These are phyloP conservation scores for Galagoides demidoff DNA, from an alignment of 2,797 vertebrate genomes.

Conservation along the genomic window DNA sequence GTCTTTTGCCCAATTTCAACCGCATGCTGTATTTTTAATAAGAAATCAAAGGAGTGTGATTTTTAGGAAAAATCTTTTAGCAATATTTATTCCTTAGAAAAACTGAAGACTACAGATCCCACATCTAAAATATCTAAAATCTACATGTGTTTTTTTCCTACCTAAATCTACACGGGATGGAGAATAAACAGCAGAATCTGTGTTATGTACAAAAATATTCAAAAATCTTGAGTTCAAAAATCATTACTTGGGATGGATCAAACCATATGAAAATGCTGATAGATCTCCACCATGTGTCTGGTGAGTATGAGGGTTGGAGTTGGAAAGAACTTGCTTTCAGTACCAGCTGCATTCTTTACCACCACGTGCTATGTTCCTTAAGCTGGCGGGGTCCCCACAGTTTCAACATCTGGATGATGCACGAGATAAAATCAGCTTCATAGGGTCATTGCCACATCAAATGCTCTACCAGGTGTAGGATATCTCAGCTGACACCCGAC, in stretches of 20 bases:
- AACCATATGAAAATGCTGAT: neutral
- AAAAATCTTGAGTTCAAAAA: slow-evolving; percentile 1
- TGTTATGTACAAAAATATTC: neutral
- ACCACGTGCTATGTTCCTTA: neutral
- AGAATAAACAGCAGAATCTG: neutral
- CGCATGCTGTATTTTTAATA: neutral
- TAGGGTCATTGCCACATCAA: neutral
- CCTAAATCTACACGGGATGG: neutral
- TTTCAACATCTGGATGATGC: neutral
- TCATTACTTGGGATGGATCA: neutral
- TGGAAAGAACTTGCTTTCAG: neutral
- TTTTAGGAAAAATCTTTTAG: neutral
- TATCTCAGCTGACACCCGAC: neutral
- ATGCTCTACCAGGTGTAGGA: neutral
- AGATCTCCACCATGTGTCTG: neutral
- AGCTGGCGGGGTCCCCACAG: neutral
- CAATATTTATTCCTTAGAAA: neutral
- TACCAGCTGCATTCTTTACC: neutral
- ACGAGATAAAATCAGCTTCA: neutral
- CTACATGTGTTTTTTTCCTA: neutral
- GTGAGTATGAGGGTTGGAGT: neutral
- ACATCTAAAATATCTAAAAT: slow-evolving; percentile 27
- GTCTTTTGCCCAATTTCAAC: slow-evolving; percentile 21
- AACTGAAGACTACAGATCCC: neutral
- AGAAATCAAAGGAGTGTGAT: neutral